Evolutionary conservation across 2,113 vertebrate genomes (phyloP), one percentile per base, ranked within the genome.

Genomic region (Petromus typicus): DNA sequence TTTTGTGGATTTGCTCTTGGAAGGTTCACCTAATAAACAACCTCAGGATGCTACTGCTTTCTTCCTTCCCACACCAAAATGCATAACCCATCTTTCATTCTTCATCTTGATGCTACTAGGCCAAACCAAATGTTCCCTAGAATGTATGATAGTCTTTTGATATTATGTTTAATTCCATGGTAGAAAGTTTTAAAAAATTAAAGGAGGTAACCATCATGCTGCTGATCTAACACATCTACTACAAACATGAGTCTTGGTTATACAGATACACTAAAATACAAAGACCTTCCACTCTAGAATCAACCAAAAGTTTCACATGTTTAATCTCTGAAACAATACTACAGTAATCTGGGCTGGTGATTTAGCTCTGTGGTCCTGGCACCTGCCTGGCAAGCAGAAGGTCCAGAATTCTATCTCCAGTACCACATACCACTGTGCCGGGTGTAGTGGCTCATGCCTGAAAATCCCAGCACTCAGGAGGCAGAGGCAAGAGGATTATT

Each of bases 211-310:
- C n/a, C 56, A 48, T 94, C 45, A 89, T 32, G 59, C 63, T 64
- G 23, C 78, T 93, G 30, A 61, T 76, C 22, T 90, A 96, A 90
- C 23, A 88, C 4, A 94, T 34, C 54, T 32, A 90, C 0, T 5
- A 23, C 66, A 87, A 84, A 80, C 27, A 51, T 45, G 32, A 83
- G 40, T 13, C 16, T 20, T 25, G n/a, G 4, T 87, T 83, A 83
- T 32, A 59, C 59, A 90, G 54, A 59, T 43, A 63, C 4, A 43
- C 57, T 94, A 66, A 89, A 88, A 91, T 37, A 75, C 43, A 87
- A 82, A 81, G 37, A 45, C 12, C 73, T 96, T 79, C 79, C 32
- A 90, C 54, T 92, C 82, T 86, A 71, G 34, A 93, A 66, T 54
- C 45, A 54, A 79, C 32, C n/a, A 87, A 51, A 92, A 30, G 37